Evolutionary conservation across 1,140 invertebrate species (phyloP).

Genomic region (Pentalonia nigronervosa): DNA sequence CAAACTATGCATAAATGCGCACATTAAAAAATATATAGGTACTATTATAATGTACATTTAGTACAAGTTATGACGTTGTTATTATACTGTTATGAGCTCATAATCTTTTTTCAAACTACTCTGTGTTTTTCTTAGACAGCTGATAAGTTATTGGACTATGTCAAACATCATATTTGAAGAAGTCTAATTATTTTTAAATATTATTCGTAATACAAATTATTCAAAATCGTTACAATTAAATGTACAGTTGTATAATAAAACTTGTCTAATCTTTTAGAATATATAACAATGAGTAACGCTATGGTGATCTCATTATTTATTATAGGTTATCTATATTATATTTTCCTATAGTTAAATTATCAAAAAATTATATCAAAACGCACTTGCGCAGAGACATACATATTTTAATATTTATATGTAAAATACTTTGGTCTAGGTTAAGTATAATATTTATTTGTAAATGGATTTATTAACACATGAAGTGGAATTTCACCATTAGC

Average conservation of each 20-base stretch:
- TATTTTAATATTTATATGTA: neutral
- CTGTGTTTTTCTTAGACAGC: neutral
- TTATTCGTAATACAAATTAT: neutral
- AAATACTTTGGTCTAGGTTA: neutral
- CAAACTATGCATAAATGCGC: neutral
- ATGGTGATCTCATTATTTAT: conserved; percentile 5
- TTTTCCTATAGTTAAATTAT: neutral
- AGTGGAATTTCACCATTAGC: neutral
- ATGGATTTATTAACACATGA: conserved; percentile 14
- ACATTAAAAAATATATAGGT: neutral
- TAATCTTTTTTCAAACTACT: neutral
- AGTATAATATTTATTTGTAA: neutral
- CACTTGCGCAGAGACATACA: neutral
- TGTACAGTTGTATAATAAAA: neutral
- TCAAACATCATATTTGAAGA: neutral
- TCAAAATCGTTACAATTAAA: neutral
- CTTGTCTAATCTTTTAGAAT: neutral
- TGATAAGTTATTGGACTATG: neutral
- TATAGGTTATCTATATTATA: neutral
- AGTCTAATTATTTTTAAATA: neutral
- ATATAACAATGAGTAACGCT: neutral
- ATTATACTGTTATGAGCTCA: neutral
- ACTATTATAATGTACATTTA: neutral
- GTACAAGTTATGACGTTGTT: neutral
- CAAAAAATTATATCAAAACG: neutral